phyloP scores from a whole-genome alignment of 2,888 invertebrate genomes.

The Apodemia hepburni region DNA sequence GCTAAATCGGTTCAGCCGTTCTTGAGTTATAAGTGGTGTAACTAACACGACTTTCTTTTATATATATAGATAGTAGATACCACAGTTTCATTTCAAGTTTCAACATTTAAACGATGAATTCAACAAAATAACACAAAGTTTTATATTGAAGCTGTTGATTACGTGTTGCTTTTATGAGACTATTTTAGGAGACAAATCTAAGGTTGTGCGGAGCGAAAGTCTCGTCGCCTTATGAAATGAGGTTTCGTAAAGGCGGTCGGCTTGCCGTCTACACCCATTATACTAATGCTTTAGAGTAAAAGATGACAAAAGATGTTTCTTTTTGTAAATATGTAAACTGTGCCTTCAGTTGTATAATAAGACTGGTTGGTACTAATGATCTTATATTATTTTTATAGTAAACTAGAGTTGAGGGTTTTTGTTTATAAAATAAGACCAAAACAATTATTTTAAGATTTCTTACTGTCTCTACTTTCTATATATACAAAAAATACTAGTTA shows the following conservation, averaged over 20 bases:
- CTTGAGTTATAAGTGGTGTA: too few species aligned
- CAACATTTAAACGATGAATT: background rate
- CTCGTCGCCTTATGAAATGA: constrained; percentile 11
- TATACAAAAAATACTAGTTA: too few species aligned
- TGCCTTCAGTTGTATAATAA: background rate
- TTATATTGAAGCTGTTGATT: background rate
- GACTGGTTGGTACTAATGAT: too few species aligned
- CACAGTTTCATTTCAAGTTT: background rate
- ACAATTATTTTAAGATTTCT: too few species aligned
- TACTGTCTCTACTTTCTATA: too few species aligned
- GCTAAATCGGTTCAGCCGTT: too few species aligned
- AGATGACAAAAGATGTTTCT: constrained; percentile 5
- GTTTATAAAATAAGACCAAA: too few species aligned
- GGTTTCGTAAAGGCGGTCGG: background rate
- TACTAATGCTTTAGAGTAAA: constrained; percentile 8
- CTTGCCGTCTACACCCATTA: constrained; percentile 4
- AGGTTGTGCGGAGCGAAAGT: background rate
- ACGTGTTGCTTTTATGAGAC: background rate
- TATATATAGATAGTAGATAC: too few species aligned
- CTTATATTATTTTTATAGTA: too few species aligned
- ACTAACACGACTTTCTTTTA: too few species aligned
- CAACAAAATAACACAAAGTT: background rate
- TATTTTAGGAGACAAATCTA: background rate
- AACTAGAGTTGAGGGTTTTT: too few species aligned
- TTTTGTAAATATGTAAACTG: constrained; percentile 2